Percentiles rank a stretch among this genome's conserved stretches.
These are phyloP conservation scores for Cricetomys ansorgei DNA, from an alignment of 2,113 vertebrate genomes.

Conservation along the genomic window DNA sequence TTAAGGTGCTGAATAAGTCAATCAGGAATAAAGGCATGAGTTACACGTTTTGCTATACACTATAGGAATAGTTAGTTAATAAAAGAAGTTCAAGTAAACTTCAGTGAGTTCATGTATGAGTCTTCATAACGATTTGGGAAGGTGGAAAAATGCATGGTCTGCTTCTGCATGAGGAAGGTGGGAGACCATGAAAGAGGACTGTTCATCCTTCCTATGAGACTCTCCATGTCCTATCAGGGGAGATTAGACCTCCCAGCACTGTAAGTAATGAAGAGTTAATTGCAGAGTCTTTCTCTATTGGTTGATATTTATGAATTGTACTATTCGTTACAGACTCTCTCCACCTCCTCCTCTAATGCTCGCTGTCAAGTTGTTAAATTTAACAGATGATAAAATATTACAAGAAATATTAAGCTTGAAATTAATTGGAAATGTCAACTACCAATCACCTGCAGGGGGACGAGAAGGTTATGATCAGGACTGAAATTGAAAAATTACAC, in stretches of 20 bases:
- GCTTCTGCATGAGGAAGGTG: neutral
- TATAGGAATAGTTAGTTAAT: neutral
- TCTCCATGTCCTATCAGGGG: neutral
- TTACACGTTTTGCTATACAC: neutral
- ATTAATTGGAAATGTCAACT: constrained; percentile 52
- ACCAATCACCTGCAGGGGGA: constrained; percentile 17
- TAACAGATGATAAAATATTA: constrained; percentile 51
- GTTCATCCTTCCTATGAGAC: neutral
- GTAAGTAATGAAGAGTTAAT: constrained; percentile 7
- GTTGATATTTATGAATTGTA: constrained; percentile 32
- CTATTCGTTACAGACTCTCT: constrained; percentile 43
- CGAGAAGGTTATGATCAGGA: constrained; percentile 28
- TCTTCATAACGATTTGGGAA: neutral
- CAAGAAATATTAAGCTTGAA: constrained; percentile 44
- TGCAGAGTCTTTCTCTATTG: neutral
- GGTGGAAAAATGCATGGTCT: neutral
- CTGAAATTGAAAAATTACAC: neutral
- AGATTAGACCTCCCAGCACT: neutral
- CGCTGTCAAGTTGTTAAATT: neutral
- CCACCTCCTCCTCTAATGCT: neutral
- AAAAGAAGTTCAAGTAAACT: neutral
- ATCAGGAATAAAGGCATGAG: neutral
- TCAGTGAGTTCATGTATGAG: neutral
- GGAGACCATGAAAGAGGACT: neutral
- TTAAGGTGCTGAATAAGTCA: neutral